A percentile compares a stretch with the other conserved stretches of the same genome.
Evolutionary conservation across 2,888 invertebrate species (phyloP).

Genomic region (Pharmacophagus antenor): DNA sequence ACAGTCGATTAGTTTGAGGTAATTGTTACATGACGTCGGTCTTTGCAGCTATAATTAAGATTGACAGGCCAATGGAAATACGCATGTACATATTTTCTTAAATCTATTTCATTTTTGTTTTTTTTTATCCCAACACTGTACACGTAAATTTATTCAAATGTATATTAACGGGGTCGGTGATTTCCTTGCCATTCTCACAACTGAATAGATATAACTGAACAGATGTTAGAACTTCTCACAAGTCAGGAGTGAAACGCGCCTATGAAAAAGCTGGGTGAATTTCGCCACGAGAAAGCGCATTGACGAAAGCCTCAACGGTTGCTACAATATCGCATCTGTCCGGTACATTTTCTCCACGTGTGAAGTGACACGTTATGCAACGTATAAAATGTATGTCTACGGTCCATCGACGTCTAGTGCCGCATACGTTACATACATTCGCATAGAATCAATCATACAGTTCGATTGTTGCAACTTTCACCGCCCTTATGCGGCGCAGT

Average conservation of each 20-base stretch:
- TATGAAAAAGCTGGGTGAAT: constrained; percentile 22
- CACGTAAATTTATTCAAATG: too few species aligned
- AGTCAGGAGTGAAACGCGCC: constrained; percentile 7
- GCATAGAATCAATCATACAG: constrained; percentile 57
- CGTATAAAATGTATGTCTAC: constrained; percentile 29
- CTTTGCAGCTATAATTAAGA: too few species aligned
- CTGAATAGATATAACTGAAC: neutral
- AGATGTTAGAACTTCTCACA: constrained; percentile 1
- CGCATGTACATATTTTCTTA: too few species aligned
- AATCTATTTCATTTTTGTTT: too few species aligned
- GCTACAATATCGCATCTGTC: constrained; percentile 24
- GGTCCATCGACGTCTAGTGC: constrained; percentile 16
- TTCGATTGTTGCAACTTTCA: constrained; percentile 57
- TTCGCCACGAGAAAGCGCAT: constrained; percentile 26
- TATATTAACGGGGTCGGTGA: neutral
- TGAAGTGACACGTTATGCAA: constrained; percentile 18
- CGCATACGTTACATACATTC: constrained; percentile 33
- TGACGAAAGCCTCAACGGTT: constrained; percentile 14
- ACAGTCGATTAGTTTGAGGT: too few species aligned
- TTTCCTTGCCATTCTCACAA: neutral
- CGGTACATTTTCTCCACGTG: constrained; percentile 20
- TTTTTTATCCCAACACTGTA: too few species aligned
- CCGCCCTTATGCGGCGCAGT: constrained; percentile 48
- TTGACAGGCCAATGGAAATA: too few species aligned
- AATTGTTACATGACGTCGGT: too few species aligned